Evolutionary conservation across 2,888 invertebrate species (phyloP).

Genomic region (Cheilosia urbana): DNA sequence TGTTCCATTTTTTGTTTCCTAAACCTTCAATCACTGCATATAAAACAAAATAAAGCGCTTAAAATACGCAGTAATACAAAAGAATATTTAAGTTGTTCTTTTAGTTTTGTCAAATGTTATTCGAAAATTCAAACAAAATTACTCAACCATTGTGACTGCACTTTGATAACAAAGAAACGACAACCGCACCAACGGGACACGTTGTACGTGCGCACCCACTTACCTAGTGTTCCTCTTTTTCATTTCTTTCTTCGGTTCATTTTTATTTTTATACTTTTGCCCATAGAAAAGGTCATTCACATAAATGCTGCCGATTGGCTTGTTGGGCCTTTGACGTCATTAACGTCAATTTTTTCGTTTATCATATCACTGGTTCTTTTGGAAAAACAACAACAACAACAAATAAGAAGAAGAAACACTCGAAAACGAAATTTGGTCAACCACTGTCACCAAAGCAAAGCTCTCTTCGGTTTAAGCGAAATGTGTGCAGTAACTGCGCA

Average conservation of each 20-base stretch:
- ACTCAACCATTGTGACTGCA: conserved; percentile 3
- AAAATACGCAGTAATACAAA: too few relatives aligned
- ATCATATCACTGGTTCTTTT: conserved; percentile 15
- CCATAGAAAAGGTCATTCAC: conserved; percentile 50
- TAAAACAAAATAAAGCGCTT: too few relatives aligned
- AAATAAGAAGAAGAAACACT: background rate
- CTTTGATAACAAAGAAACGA: conserved; percentile 8
- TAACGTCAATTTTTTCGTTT: conserved; percentile 15
- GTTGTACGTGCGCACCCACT: conserved; percentile 39
- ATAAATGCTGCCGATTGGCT: conserved; percentile 12
- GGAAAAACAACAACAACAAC: background rate
- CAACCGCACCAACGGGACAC: conserved; percentile 23
- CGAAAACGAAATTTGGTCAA: conserved; percentile 1
- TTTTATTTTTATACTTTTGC: conserved; percentile 24
- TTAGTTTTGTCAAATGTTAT: too few relatives aligned
- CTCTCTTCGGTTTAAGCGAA: background rate
- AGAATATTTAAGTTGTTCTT: too few relatives aligned
- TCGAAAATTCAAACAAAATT: too few relatives aligned
- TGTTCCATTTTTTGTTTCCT: too few relatives aligned
- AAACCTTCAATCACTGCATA: too few relatives aligned
- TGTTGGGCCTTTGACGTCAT: conserved; percentile 18
- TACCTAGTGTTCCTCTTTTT: conserved; percentile 34
- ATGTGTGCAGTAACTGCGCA: conserved; percentile 30
- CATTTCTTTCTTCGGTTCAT: conserved; percentile 12
- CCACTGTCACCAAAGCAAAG: background rate